A percentile compares a stretch with the other conserved stretches of the same genome.
Conservation (phyloP, 1,140 invertebrate species). For the Penaeus japonicus region DNA sequence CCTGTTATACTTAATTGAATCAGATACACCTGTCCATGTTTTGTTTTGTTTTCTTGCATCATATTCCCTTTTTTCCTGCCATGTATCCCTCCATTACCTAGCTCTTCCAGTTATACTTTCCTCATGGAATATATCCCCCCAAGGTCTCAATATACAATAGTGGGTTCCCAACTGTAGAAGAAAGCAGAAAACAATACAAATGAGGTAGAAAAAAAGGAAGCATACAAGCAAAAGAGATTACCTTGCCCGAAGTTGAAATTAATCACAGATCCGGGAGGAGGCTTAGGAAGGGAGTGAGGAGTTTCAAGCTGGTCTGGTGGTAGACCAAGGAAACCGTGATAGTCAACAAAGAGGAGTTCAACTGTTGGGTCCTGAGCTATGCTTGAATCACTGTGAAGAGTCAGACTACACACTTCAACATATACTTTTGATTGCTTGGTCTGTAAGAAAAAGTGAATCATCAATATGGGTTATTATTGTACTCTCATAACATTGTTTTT, state of each 20-base stretch:
- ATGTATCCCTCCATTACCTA: too few relatives aligned
- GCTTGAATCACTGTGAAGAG: neutral
- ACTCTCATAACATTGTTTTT: too few relatives aligned
- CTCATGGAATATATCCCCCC: too few relatives aligned
- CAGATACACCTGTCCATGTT: too few relatives aligned
- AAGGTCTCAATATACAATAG: too few relatives aligned
- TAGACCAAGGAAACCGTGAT: conserved; percentile 45
- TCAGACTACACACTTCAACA: conserved; percentile 37
- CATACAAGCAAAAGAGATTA: neutral
- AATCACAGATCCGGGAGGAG: neutral
- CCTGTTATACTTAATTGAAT: too few relatives aligned
- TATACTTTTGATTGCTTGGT: conserved; percentile 23
- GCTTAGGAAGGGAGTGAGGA: conserved; percentile 37
- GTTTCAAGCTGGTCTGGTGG: conserved; percentile 48
- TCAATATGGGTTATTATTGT: too few relatives aligned
- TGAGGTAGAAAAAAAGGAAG: neutral
- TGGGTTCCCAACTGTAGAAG: too few relatives aligned
- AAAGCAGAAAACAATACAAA: too few relatives aligned
- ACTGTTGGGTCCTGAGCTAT: conserved; percentile 32
- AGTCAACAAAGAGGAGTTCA: conserved; percentile 49
- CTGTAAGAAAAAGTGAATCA: neutral
- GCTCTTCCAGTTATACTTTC: too few relatives aligned
- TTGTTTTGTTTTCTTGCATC: too few relatives aligned
- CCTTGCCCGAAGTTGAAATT: conserved; percentile 47
- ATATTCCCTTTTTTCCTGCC: too few relatives aligned